These are phyloP conservation scores for Drosophila elegans DNA, from an alignment of 1,140 invertebrate species.

Conservation along the genomic window DNA sequence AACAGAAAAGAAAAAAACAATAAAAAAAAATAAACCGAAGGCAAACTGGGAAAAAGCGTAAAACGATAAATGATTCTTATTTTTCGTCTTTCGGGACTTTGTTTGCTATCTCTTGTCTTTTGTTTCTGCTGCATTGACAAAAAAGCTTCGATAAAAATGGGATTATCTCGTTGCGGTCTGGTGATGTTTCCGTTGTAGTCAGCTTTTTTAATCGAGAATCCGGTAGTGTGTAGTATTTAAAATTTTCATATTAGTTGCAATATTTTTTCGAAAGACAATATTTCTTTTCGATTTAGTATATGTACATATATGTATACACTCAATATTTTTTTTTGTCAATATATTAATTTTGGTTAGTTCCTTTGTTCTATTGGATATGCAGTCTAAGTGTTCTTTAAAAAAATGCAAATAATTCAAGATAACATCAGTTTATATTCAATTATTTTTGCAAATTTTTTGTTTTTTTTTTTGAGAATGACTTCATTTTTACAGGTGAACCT, in stretches of 20 bases:
- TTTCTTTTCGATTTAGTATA: too few relatives aligned
- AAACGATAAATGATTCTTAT: slow-evolving; percentile 12
- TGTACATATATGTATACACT: too few relatives aligned
- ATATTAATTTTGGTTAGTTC: too few relatives aligned
- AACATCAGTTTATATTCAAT: too few relatives aligned
- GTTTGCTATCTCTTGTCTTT: neutral
- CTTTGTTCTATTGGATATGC: too few relatives aligned
- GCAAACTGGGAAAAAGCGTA: slow-evolving; percentile 7
- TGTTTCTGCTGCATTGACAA: slow-evolving; percentile 1
- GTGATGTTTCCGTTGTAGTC: neutral
- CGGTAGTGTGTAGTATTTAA: too few relatives aligned
- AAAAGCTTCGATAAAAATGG: neutral
- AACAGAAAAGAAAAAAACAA: neutral
- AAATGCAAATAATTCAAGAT: too few relatives aligned
- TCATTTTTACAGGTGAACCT: neutral
- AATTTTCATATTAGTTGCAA: neutral
- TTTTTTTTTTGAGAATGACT: neutral
- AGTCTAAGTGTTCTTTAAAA: too few relatives aligned
- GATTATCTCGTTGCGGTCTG: neutral
- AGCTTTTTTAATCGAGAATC: neutral
- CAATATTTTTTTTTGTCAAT: too few relatives aligned
- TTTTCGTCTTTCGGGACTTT: slow-evolving; percentile 5
- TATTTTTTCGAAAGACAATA: too few relatives aligned
- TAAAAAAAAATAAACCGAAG: slow-evolving; percentile 1
- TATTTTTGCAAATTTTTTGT: too few relatives aligned